These are phyloP conservation scores for Halisarca cf. caerulea DNA, from an alignment of 37 sponge, comb jelly and placozoan genomes.

Conservation along the genomic window DNA sequence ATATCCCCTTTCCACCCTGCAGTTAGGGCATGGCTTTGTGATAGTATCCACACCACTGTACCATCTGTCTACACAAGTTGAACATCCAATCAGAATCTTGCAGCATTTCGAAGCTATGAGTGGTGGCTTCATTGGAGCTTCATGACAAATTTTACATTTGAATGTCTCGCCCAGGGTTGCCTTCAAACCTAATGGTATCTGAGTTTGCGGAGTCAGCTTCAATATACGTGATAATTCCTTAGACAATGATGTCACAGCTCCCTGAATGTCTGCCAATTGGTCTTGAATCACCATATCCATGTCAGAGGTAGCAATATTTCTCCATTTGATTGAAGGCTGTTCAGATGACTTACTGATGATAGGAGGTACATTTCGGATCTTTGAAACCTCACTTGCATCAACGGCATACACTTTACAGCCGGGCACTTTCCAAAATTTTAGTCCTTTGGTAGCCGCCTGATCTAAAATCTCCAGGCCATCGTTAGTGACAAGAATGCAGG, in stretches of 20 bases:
- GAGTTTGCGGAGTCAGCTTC: too few relatives aligned
- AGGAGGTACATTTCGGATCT: too few relatives aligned
- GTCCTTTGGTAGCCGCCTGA: constrained; percentile 19
- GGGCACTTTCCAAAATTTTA: constrained; percentile 44
- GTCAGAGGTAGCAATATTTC: too few relatives aligned
- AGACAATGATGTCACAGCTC: too few relatives aligned
- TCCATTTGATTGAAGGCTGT: too few relatives aligned
- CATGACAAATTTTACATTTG: constrained; percentile 41
- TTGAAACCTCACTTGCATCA: too few relatives aligned
- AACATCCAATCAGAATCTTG: constrained; percentile 42
- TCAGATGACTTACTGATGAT: too few relatives aligned
- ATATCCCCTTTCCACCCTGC: constrained; percentile 44
- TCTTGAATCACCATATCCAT: too few relatives aligned
- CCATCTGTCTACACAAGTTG: constrained; percentile 45
- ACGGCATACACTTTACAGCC: constrained; percentile 28
- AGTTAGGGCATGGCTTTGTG: constrained; percentile 43
- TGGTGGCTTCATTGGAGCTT: constrained; percentile 21
- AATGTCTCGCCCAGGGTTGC: too few relatives aligned
- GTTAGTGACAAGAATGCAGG: constrained; percentile 13
- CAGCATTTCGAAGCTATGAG: constrained; percentile 49
- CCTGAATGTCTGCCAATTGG: too few relatives aligned
- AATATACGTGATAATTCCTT: too few relatives aligned
- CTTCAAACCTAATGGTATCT: too few relatives aligned
- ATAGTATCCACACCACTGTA: constrained; percentile 40
- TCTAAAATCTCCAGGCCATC: constrained; percentile 33